phyloP scores from a whole-genome alignment of 2,888 invertebrate genomes.

The Chrysolina oricalcia region DNA sequence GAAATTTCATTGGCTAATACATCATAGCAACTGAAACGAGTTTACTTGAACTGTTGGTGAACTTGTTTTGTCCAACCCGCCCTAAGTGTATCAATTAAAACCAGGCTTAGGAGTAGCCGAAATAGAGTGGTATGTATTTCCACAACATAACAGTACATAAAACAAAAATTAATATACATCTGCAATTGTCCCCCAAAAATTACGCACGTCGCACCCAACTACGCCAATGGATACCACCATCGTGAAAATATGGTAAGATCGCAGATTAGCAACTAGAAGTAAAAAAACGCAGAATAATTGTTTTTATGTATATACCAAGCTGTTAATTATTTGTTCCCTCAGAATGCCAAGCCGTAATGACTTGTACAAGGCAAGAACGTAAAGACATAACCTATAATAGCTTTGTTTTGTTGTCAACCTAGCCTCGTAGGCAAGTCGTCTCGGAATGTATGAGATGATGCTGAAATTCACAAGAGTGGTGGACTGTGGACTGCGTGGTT shows the following conservation, averaged over 20 bases:
- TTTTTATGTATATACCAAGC: slow-evolving; percentile 14
- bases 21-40: no score
- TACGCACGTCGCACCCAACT: neutral
- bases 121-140: no score
- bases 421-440: neutral
- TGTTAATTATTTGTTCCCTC: slow-evolving; percentile 24
- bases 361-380: slow-evolving; percentile 15
- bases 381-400: slow-evolving; percentile 22
- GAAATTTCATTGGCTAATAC: no score
- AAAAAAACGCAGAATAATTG: slow-evolving; percentile 5
- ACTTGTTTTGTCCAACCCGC: no score
- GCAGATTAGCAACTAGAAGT: neutral
- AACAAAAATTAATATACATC: no score
- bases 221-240: slow-evolving; percentile 15
- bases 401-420: slow-evolving; percentile 18
- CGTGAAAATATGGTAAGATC: neutral
- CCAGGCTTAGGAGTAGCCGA: no score
- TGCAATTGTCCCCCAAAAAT: no score
- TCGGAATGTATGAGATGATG: neutral
- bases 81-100: no score
- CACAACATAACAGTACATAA: no score
- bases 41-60: no score
- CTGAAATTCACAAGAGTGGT: neutral
- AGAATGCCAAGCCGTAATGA: slow-evolving; percentile 17
- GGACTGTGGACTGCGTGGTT: neutral